Evolutionary conservation across 2,113 vertebrate species (phyloP).

Genomic region (Chaenogobius annularis): DNA sequence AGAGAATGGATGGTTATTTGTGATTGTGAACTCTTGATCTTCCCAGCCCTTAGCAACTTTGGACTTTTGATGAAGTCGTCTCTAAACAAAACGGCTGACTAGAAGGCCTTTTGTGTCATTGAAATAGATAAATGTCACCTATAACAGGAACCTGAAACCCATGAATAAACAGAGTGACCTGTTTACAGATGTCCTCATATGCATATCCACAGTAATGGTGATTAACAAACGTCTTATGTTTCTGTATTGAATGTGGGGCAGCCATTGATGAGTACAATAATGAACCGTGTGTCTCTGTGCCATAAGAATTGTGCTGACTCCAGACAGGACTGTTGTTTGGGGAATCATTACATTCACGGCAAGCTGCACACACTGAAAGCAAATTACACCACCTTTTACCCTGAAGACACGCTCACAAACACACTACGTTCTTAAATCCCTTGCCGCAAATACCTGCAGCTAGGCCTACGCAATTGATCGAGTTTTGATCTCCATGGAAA

Average conservation of each 20-base stretch:
- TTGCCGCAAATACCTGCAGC: background rate
- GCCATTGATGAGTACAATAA: slow-evolving; percentile 45
- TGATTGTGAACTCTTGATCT: background rate
- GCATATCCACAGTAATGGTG: background rate
- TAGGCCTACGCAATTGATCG: background rate
- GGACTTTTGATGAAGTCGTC: background rate
- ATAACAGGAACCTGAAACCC: no score
- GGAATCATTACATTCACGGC: slow-evolving; percentile 53
- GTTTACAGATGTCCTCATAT: no score
- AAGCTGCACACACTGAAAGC: slow-evolving; percentile 31
- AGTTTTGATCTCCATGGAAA: background rate
- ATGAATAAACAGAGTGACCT: background rate
- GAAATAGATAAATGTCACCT: background rate
- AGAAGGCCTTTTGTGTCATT: background rate
- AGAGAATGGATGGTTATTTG: background rate
- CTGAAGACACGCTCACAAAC: slow-evolving; percentile 37
- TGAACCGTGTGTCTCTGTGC: slow-evolving; percentile 19
- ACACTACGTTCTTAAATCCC: slow-evolving; percentile 14
- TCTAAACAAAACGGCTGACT: background rate
- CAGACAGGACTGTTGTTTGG: slow-evolving; percentile 32
- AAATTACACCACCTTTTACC: slow-evolving; percentile 57
- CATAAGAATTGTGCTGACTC: slow-evolving; percentile 35
- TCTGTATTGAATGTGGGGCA: slow-evolving; percentile 39
- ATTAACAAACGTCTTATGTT: slow-evolving; percentile 3
- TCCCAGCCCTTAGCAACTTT: background rate